These are phyloP conservation scores for Hyposmocoma kahamanoa DNA, from an alignment of 1,140 invertebrate species.

Conservation along the genomic window DNA sequence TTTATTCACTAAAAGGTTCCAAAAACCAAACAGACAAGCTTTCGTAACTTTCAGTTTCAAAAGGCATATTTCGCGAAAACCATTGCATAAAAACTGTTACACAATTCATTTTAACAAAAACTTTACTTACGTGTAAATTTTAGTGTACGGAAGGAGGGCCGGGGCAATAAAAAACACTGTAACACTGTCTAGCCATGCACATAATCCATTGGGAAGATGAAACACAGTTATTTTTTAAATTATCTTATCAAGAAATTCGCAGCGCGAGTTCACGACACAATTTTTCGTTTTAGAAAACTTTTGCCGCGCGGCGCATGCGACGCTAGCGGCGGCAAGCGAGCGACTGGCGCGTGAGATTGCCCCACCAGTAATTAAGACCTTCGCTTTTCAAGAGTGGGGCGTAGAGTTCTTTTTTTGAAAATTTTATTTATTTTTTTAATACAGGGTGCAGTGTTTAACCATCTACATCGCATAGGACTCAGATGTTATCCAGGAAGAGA, in stretches of 20 bases:
- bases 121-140: conserved; percentile 12
- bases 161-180: conserved; percentile 47
- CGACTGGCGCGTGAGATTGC: conserved; percentile 40
- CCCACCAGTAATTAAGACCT: conserved; percentile 53
- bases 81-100: conserved; percentile 34
- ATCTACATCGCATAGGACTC: too few species aligned
- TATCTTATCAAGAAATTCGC: conserved; percentile 15
- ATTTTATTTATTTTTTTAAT: conserved; percentile 23
- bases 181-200: conserved; percentile 63
- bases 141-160: conserved; percentile 39
- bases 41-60: conserved; percentile 65
- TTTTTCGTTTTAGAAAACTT: conserved; percentile 65
- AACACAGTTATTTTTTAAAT: neutral
- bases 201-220: conserved; percentile 41
- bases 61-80: conserved; percentile 23
- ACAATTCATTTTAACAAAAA: conserved; percentile 18
- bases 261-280: conserved; percentile 52
- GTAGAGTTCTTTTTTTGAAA: conserved; percentile 36
- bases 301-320: conserved; percentile 51
- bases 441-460: too few species aligned
- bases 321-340: conserved; percentile 43
- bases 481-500: too few species aligned
- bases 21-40: too few species aligned
- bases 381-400: conserved; percentile 58
- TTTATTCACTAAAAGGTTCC: too few species aligned